Evolutionary conservation across 1,140 invertebrate species (phyloP).

Genomic region (Heterodera schachtii): DNA sequence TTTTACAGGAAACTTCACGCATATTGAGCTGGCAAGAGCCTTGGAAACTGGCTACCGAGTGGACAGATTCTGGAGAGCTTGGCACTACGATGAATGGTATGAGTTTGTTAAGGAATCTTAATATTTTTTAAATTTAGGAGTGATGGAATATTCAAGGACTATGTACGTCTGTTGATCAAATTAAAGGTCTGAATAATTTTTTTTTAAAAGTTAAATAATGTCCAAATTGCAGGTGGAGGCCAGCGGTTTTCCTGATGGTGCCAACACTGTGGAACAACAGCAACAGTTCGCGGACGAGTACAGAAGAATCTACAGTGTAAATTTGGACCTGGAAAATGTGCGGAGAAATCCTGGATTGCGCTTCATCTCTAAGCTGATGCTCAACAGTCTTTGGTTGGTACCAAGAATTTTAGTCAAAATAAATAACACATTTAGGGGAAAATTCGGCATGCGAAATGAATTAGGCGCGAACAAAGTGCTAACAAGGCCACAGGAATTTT

Average conservation of each 20-base stretch:
- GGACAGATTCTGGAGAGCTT: slow-evolving; percentile 7
- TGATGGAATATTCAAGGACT: too few species aligned
- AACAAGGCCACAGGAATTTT: neutral
- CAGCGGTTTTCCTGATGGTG: neutral
- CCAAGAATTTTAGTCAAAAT: too few species aligned
- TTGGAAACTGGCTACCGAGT: neutral
- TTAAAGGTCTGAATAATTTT: neutral
- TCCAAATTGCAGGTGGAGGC: neutral
- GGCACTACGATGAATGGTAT: neutral
- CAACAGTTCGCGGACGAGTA: neutral
- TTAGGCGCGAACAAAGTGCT: neutral
- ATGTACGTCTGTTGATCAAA: too few species aligned
- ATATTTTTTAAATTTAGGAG: too few species aligned
- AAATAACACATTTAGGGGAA: neutral
- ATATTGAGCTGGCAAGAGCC: neutral
- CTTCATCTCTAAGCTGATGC: neutral
- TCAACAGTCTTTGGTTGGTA: too few species aligned
- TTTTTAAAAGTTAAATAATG: neutral
- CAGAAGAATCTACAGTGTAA: neutral
- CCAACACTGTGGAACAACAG: neutral
- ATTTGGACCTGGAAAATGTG: neutral
- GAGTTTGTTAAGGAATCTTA: neutral
- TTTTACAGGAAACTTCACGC: neutral
- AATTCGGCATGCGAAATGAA: slow-evolving; percentile 3
- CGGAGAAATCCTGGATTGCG: neutral